These are phyloP conservation scores for Torymus texanus DNA, from an alignment of 2,888 invertebrate genomes.

Conservation along the genomic window DNA sequence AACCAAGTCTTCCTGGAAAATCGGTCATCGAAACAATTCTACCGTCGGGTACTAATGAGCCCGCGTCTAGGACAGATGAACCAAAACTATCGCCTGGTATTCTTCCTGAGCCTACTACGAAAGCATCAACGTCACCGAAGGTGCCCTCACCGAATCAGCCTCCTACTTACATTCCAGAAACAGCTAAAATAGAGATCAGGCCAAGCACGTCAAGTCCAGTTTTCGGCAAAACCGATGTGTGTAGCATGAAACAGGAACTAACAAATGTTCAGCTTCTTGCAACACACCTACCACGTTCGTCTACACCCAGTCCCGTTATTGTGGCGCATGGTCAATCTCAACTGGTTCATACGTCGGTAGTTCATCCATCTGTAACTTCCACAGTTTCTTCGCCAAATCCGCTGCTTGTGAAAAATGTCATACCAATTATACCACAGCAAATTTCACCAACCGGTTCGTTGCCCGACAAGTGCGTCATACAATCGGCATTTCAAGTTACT, in stretches of 20 bases:
- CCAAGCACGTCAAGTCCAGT: slow-evolving; percentile 58
- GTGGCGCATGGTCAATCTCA: slow-evolving; percentile 71
- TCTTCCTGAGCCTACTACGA: slow-evolving; percentile 70
- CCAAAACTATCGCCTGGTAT: slow-evolving; percentile 71
- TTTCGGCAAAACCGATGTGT: slow-evolving; percentile 62
- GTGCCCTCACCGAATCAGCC: slow-evolving; percentile 74
- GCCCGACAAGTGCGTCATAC: slow-evolving; percentile 39
- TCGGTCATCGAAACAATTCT: slow-evolving; percentile 72
- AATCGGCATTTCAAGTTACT: slow-evolving; percentile 35
- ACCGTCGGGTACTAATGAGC: slow-evolving; percentile 67
- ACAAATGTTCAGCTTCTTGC: slow-evolving; percentile 80
- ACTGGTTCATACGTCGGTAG: slow-evolving; percentile 66
- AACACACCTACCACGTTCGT: slow-evolving; percentile 79
- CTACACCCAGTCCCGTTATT: slow-evolving; percentile 76
- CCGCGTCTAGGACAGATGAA: slow-evolving; percentile 68
- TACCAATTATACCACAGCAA: slow-evolving; percentile 66
- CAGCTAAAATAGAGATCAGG: slow-evolving; percentile 72
- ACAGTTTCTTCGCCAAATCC: slow-evolving; percentile 63
- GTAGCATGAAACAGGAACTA: slow-evolving; percentile 64
- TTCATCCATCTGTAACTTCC: slow-evolving; percentile 60
- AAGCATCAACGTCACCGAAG: slow-evolving; percentile 73
- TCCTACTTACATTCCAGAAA: slow-evolving; percentile 73
- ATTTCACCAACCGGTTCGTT: slow-evolving; percentile 40
- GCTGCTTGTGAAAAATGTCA: slow-evolving; percentile 68
- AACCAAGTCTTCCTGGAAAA: slow-evolving; percentile 62